Evolutionary conservation across 2,113 vertebrate species (phyloP).

Genomic region (Nothocercus julius): DNA sequence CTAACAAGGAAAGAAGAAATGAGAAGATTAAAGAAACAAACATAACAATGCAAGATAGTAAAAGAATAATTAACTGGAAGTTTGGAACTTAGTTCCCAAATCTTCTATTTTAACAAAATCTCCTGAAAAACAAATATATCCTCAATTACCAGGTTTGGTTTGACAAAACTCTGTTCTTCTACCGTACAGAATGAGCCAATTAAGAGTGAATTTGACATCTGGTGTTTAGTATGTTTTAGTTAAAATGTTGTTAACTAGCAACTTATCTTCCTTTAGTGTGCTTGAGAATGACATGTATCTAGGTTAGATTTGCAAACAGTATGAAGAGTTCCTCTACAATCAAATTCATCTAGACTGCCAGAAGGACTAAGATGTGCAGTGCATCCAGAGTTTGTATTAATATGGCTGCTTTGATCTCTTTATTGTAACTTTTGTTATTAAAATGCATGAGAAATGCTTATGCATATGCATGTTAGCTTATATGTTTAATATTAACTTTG

Average conservation of each 20-base stretch:
- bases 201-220: neutral
- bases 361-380: neutral
- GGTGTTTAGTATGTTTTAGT: neutral
- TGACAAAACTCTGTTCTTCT: neutral
- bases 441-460: neutral
- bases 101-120: neutral
- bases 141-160: neutral
- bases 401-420: neutral
- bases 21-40: neutral
- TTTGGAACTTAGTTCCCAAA: neutral
- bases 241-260: neutral
- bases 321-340: neutral
- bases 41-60: neutral
- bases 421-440: neutral
- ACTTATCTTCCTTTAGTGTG: neutral
- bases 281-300: neutral
- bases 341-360: neutral
- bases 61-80: neutral
- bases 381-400: neutral
- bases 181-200: neutral
- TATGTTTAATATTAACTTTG: neutral
- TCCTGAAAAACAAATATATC: neutral
- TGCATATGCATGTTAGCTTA: neutral
- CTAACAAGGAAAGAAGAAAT: neutral
- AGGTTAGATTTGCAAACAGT: neutral